Evolutionary conservation across 2,797 vertebrate species (phyloP), one percentile per base, ranked within the genome.

Genomic region (Cynodonichthys magdalenae): DNA sequence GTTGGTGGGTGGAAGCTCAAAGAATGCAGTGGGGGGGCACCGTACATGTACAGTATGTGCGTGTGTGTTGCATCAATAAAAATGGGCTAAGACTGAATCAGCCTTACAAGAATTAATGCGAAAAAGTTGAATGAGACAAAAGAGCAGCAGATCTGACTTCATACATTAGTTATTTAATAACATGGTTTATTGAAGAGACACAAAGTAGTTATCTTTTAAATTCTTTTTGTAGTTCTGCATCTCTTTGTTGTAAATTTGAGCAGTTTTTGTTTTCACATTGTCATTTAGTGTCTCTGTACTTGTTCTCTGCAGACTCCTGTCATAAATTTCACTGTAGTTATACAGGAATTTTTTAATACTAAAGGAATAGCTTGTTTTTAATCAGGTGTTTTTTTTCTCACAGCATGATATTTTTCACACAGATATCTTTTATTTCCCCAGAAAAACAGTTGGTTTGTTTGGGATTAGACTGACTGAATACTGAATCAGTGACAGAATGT

Each of bases 1-100:
- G 61, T 56, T 10, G 59, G 66, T 81, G 66, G 79, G 64, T 78
- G 76, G 67, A 71, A 51, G 63, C 24, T 47, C 65, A 69, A 52
- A 54, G 52, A 65, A 51, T 36, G 53, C 34, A 20, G 31, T 62
- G 54, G 28, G 46, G 19, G 56, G 75, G 34, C 45, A 54, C 51
- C 49, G 0, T 60, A 20, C 66, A 18, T 55, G 18, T n/a, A n/a
- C n/a, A 41, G 24, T 48, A 29, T 36, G 31, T 57, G 18, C 63
- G 0, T 59, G 31, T 66, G 18, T 54, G 18, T 46, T 64, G 50
- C 57, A 69, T 67, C 63, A 56, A 63, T 71, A 54, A 71, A 51
- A 67, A 53, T n/a, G 8, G 15, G 17, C 59, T 61, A 48, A 66
- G n/a, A 59, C 66, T 59, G 57, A 55, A 59, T 19, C 63, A 72